Evolutionary conservation across 2,113 vertebrate genomes (phyloP).

Genomic region (Lycocorax pyrrhopterus): DNA sequence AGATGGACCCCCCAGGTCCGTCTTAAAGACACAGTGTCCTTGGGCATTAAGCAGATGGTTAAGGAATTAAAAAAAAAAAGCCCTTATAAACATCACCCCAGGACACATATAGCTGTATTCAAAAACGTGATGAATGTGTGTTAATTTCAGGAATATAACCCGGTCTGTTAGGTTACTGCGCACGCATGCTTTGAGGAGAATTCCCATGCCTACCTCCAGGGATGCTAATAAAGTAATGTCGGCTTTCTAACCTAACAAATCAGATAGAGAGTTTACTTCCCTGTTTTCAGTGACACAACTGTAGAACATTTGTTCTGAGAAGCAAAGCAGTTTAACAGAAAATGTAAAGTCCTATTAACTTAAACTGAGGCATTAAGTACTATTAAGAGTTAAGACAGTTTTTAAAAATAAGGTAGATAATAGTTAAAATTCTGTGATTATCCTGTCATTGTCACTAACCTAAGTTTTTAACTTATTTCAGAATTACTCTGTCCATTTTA

Average conservation of each 20-base stretch:
- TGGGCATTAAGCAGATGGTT: no score
- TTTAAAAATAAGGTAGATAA: not conserved
- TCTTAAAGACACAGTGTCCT: no score
- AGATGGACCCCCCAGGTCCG: no score
- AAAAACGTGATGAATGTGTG: not conserved
- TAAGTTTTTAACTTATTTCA: not conserved
- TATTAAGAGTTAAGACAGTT: not conserved
- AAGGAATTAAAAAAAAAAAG: no score
- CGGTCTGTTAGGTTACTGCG: not conserved
- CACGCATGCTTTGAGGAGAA: not conserved
- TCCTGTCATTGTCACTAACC: not conserved
- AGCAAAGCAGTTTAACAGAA: not conserved
- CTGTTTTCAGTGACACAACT: not conserved
- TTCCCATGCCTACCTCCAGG: not conserved
- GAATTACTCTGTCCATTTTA: not conserved
- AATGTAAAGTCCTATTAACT: not conserved
- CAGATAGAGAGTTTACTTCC: not conserved
- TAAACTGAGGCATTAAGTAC: not conserved
- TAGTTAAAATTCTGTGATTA: not conserved
- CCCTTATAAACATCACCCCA: no score
- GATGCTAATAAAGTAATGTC: not conserved
- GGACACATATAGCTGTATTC: not conserved
- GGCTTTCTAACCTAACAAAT: not conserved
- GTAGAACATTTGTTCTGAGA: not conserved
- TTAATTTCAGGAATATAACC: not conserved